Evolutionary conservation across 1,140 invertebrate genomes (phyloP), one percentile per base, ranked within the genome.

Genomic region (Phocides pigmalion): DNA sequence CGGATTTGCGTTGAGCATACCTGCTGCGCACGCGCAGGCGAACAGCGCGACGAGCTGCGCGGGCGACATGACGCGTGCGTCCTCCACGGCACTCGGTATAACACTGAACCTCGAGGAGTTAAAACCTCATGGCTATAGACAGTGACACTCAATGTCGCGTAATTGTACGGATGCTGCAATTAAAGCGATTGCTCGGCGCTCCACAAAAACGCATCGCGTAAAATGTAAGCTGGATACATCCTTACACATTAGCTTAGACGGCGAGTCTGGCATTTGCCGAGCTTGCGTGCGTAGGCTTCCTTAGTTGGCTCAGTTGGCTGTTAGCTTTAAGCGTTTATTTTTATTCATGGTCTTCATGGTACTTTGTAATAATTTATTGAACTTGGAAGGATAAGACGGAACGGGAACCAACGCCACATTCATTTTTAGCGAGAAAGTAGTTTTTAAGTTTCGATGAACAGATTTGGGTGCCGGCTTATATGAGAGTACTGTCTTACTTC

Each of bases 1-100:
- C n/a, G n/a, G n/a, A n/a, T n/a, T n/a, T n/a, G n/a, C n/a, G 76
- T 79, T 66, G 67, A 69, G 41, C 73, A 71, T 72, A 82, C 78
- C 83, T 80, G 83, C 70, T 72, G 63, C 59, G 44, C 46, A 67
- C 70, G 69, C 70, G 71, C 74, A 69, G 68, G 70, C 71, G 53
- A 77, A 56, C 65, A 74, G 66, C 65, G 64, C 70, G 66, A 62
- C 46, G 56, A 70, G 58, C 46, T 61, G 64, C 56, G 58, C 61
- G 22, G 62, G 50, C 56, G 67, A 64, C 76, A 79, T 79, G 71
- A 42, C 64, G 49, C 74, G 67, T 70, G 64, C 64, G 72, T 47
- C 53, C 49, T 39, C 65, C 50, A 41, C 72, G 68, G 32, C 71
- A 70, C 62, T 44, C 62, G 56, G 59, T 72, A 58, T 62, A 62